Conservation (phyloP, 2,113 vertebrate genomes). For the Apteryx owenii region DNA sequence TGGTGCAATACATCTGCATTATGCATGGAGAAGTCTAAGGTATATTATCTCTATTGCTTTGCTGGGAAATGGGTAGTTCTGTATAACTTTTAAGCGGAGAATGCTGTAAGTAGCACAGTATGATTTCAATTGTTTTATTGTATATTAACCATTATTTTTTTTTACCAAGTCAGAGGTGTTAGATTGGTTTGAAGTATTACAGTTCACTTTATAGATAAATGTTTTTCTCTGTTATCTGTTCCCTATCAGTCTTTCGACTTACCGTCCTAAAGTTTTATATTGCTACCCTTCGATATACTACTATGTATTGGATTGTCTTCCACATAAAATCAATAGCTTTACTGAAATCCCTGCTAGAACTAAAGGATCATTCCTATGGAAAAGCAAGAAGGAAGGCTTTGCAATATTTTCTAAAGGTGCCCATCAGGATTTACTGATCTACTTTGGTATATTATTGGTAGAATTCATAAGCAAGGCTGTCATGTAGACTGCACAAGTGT, state of each 20-base stretch:
- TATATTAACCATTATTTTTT: background rate
- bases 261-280: background rate
- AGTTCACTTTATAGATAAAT: background rate
- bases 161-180: background rate
- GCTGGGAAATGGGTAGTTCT: background rate
- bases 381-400: background rate
- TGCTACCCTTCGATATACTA: background rate
- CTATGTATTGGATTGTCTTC: background rate
- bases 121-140: background rate
- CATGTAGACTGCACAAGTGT: background rate
- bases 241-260: background rate
- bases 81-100: fast-evolving
- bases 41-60: background rate
- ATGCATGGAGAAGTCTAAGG: background rate
- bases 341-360: background rate
- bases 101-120: background rate
- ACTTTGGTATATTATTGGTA: background rate
- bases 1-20: background rate
- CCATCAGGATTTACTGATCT: background rate
- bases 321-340: background rate
- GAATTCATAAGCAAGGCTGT: background rate
- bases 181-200: background rate
- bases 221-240: background rate
- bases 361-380: background rate
- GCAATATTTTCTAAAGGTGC: background rate